These are phyloP conservation scores for Coboldia fuscipes DNA, from an alignment of 1,140 invertebrate species.

Conservation along the genomic window DNA sequence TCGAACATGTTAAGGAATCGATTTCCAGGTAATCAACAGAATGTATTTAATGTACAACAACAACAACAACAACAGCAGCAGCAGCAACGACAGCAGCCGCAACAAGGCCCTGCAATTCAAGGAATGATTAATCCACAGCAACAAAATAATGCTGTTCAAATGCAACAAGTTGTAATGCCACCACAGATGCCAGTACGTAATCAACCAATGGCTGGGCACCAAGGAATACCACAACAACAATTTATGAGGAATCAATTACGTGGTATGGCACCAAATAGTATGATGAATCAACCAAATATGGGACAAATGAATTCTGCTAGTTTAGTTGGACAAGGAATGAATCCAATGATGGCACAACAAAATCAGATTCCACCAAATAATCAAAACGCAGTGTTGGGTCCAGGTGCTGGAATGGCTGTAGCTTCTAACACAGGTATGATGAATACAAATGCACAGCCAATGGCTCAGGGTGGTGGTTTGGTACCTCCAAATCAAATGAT, in stretches of 20 bases:
- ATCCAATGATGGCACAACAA: not conserved
- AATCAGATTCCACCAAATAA: too few relatives aligned
- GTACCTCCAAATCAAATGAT: too few relatives aligned
- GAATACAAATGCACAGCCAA: too few relatives aligned
- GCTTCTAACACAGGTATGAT: too few relatives aligned
- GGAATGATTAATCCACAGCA: constrained; percentile 4
- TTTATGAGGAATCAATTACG: too few relatives aligned
- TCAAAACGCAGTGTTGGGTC: too few relatives aligned
- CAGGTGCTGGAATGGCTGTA: too few relatives aligned
- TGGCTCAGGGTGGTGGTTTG: not conserved
- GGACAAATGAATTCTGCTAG: constrained; percentile 1
- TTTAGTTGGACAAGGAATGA: too few relatives aligned
- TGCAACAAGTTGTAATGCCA: constrained; percentile 5
- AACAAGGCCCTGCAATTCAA: constrained; percentile 18
- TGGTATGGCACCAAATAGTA: not conserved
- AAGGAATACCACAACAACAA: constrained; percentile 1
- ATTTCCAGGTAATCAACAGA: constrained; percentile 24
- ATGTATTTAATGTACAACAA: constrained; percentile 20
- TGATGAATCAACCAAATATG: not conserved
- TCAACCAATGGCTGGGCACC: constrained; percentile 17
- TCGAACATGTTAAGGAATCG: constrained; percentile 62
- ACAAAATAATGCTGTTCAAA: constrained; percentile 7
- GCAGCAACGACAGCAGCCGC: constrained; percentile 18
- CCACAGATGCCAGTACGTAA: constrained; percentile 24
- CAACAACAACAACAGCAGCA: constrained; percentile 18